Percentiles rank a stretch among this genome's conserved stretches.
Evolutionary conservation across 2,797 vertebrate genomes (phyloP).

Genomic region (Stomatorhinus walkeri): DNA sequence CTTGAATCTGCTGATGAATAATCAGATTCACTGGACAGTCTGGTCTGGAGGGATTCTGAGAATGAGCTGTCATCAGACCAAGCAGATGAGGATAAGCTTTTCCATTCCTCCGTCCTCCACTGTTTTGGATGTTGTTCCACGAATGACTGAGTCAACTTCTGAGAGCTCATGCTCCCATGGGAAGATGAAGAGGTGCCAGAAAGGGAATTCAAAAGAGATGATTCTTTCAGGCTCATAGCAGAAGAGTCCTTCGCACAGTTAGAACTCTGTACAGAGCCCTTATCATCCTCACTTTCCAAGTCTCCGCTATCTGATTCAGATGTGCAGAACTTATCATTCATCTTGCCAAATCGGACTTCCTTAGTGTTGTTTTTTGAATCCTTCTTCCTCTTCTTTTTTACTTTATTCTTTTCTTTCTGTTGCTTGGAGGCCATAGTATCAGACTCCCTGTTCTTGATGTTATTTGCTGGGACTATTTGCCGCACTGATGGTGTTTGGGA

Average conservation of each 20-base stretch:
- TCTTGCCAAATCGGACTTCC: slow-evolving; percentile 88
- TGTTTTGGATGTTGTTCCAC: slow-evolving; percentile 91
- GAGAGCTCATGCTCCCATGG: slow-evolving; percentile 80
- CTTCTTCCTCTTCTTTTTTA: slow-evolving; percentile 98
- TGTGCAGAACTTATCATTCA: slow-evolving; percentile 89
- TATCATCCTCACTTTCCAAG: slow-evolving; percentile 90
- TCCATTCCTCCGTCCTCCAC: slow-evolving; percentile 98
- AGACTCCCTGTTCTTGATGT: slow-evolving; percentile 80
- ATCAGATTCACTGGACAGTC: slow-evolving; percentile 91
- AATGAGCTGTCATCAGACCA: slow-evolving; percentile 97
- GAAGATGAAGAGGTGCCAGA: slow-evolving; percentile 79
- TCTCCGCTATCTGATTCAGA: slow-evolving; percentile 92
- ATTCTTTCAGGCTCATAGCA: slow-evolving; percentile 81
- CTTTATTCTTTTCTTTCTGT: slow-evolving; percentile 91
- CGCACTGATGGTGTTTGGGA: slow-evolving; percentile 76
- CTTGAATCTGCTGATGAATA: slow-evolving; percentile 92
- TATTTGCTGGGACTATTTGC: slow-evolving; percentile 72
- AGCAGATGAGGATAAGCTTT: slow-evolving; percentile 86
- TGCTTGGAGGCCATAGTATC: slow-evolving; percentile 70
- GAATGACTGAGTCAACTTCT: slow-evolving; percentile 80
- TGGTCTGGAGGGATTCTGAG: slow-evolving; percentile 90
- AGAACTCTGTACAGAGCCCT: slow-evolving; percentile 75
- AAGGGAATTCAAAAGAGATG: slow-evolving; percentile 80
- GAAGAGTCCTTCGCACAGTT: slow-evolving; percentile 89
- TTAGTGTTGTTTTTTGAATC: slow-evolving; percentile 82